Evolutionary conservation across 1,140 invertebrate genomes (phyloP).

Genomic region (Drosophila miranda): DNA sequence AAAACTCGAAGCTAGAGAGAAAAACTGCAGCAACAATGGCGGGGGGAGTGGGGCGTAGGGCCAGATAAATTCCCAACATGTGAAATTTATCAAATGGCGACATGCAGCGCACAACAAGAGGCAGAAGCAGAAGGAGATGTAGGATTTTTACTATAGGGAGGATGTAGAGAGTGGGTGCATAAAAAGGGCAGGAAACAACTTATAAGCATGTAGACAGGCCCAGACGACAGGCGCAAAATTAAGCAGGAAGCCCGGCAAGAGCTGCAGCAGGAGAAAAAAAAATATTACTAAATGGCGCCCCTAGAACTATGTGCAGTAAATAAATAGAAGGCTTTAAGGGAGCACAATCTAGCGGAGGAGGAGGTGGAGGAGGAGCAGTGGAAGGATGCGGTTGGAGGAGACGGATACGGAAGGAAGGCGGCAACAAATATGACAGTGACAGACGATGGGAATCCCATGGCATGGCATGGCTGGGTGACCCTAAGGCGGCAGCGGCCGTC

Average conservation of each 20-base stretch:
- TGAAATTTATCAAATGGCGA: slow-evolving; percentile 75
- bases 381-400: too few species aligned
- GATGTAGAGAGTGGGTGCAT: background rate
- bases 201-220: slow-evolving; percentile 75
- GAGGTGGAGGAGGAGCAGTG: background rate
- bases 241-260: slow-evolving; percentile 62
- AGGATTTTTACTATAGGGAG: background rate
- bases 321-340: slow-evolving; percentile 69
- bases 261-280: slow-evolving; percentile 22
- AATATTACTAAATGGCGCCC: slow-evolving; percentile 20
- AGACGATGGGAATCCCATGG: slow-evolving; percentile 46
- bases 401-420: slow-evolving; percentile 16
- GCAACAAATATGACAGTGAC: slow-evolving; percentile 69
- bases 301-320: slow-evolving; percentile 30
- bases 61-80: slow-evolving; percentile 71
- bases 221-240: slow-evolving; percentile 72
- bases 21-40: slow-evolving; percentile 27
- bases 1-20: background rate
- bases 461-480: slow-evolving; percentile 13
- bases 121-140: background rate
- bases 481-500: slow-evolving; percentile 36
- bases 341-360: background rate
- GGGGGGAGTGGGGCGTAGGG: background rate
- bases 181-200: slow-evolving; percentile 66
- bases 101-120: slow-evolving; percentile 45